Conservation (phyloP, 2,113 vertebrate species). For the Larimichthys crocea region DNA sequence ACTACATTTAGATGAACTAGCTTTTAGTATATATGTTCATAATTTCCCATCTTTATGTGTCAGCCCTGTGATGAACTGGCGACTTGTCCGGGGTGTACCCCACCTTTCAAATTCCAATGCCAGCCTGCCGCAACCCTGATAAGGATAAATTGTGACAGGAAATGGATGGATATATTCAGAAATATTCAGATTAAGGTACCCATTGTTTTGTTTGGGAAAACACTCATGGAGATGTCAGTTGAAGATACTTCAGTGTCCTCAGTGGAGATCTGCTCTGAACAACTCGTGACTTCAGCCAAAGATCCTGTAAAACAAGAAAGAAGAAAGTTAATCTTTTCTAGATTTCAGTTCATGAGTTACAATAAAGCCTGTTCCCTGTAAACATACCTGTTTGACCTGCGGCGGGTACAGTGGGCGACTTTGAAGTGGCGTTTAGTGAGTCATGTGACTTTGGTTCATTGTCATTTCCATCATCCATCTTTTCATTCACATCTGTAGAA, state of each 20-base stretch:
- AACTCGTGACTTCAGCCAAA: constrained; percentile 36
- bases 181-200: not conserved
- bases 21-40: no score
- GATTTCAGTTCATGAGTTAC: not conserved
- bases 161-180: not conserved
- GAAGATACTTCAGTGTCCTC: constrained; percentile 46
- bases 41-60: no score
- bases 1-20: not conserved
- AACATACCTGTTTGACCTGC: constrained; percentile 44
- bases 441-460: not conserved
- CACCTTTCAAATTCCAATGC: no score
- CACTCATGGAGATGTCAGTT: constrained; percentile 37
- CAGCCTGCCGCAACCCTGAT: no score
- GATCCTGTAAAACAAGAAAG: constrained; percentile 20
- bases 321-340: not conserved
- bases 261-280: constrained; percentile 32
- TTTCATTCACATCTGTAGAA: constrained; percentile 14
- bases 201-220: constrained; percentile 9
- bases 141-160: no score
- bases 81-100: no score
- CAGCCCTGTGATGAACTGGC: no score
- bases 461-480: constrained; percentile 12
- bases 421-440: not conserved
- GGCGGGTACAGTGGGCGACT: not conserved
- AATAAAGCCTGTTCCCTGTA: not conserved